A percentile compares a stretch with the other conserved stretches of the same genome.
phyloP scores from a whole-genome alignment of 30 jellyfish, hydroid and myxozoan species.

The Chironex yamaguchii region DNA sequence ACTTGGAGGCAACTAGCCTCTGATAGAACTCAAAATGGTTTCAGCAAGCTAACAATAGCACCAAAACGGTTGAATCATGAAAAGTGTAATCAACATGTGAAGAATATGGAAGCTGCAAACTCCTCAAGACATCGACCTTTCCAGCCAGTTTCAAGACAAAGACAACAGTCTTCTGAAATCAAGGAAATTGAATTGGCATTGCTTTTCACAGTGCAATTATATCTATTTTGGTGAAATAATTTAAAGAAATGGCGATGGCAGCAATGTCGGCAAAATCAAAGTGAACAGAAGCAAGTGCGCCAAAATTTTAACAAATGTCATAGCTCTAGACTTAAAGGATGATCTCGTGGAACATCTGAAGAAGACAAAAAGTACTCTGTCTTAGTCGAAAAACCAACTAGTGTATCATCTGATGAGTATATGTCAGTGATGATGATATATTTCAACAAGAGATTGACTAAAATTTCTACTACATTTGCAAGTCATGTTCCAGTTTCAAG shows the following conservation, averaged over 20 bases:
- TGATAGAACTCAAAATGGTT: too few relatives aligned
- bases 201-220: slow-evolving; percentile 63
- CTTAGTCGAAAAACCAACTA: slow-evolving; percentile 41
- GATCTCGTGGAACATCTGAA: slow-evolving; percentile 7
- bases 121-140: slow-evolving; percentile 43
- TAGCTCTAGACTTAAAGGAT: slow-evolving; percentile 57
- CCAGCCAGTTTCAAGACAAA: too few relatives aligned
- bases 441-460: background rate
- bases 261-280: slow-evolving; percentile 5
- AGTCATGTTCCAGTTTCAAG: slow-evolving; percentile 23
- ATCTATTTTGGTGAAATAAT: slow-evolving; percentile 41
- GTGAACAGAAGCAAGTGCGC: slow-evolving; percentile 39
- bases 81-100: background rate
- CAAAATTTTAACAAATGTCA: slow-evolving; percentile 35
- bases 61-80: too few relatives aligned
- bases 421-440: slow-evolving; percentile 36
- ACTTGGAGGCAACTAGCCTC: too few relatives aligned
- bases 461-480: slow-evolving; percentile 23
- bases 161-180: too few relatives aligned
- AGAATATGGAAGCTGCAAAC: slow-evolving; percentile 5
- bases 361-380: slow-evolving; percentile 50
- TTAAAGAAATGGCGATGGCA: slow-evolving; percentile 22
- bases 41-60: too few relatives aligned
- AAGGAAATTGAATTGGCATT: too few relatives aligned
- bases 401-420: slow-evolving; percentile 36